Base-by-base conservation (phyloP, 2,888 invertebrate species). In the Onthophagus sagittarius region DNA sequence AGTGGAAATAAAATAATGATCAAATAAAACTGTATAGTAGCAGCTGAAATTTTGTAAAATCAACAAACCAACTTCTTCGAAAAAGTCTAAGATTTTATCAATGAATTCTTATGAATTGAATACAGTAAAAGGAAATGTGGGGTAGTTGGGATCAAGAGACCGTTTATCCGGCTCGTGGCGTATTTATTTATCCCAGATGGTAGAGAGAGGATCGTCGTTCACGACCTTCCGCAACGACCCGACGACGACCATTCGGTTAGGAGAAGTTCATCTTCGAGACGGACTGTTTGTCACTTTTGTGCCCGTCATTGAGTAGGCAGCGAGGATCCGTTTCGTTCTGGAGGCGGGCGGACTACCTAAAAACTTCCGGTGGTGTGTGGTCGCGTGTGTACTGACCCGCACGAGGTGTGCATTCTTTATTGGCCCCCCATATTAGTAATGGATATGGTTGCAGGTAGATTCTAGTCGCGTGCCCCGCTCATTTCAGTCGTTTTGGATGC, bases 181-280 rank as follows among this genome's bases (percentile, higher is more conserved):
- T 79, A 79, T 79, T 78, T 79, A 79, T 79, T 79, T 79, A 79
- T 79, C 79, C 78, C 77, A 75, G 78, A 77, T 78, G 78, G 77
- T 77, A 78, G 77, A 78, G 23, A 23, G 76, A 78, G 62, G 69
- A 70, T 63, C 15, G n/a, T 73, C 74, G 23, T 23, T 23, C 79
- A 77, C 77, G 79, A 79, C 79, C 79, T 79, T 78, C 74, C 79
- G 72, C 79, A 79, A 79, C 77, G 73, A 74, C 75, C 77, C 76
- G 76, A 62, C 77, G 74, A 72, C 73, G 73, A 72, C 15, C 67
- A 23, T n/a, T 32, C 67, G 67, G 15, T 13, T 67, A 23, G 31
- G n/a, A 67, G 64, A 64, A 15, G 15, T 15, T 23, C 32, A 13
- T 67, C 67, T 67, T 23, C 67, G 67, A 67, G 67, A 67, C 67